Evolutionary conservation across 2,113 vertebrate genomes (phyloP), one percentile per base, ranked within the genome.

Genomic region (Pseudonaja textilis): DNA sequence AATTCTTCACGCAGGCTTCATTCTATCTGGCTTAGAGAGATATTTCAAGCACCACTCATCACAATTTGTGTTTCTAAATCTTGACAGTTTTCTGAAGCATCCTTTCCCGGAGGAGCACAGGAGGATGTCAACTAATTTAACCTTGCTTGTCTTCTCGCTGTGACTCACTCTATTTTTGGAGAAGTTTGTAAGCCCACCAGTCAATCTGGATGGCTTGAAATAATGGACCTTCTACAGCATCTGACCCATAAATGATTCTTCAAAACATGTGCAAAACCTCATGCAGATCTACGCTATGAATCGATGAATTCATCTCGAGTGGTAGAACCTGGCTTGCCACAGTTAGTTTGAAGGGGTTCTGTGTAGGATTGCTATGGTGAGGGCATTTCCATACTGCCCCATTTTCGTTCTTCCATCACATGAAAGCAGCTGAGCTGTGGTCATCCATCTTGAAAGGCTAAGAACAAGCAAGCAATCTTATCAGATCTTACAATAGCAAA

Each of bases 51-150:
- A 89, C 88, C 55, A 85, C 87, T 91, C 59, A 9, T 89, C 87
- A 89, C 64, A 89, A 91, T 93, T 93, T 89, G 88, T 90, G 87
- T 54, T 93, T 93, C 90, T 89, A 93, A 91, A 90, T 93, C 87
- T 86, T 85, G 93, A 91, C 69, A 93, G 90, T 91, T 89, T 85
- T n/a, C 90, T 91, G 93, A 93, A 91, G 55, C 64, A 93, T 91
- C 87, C 42, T 89, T 85, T 89, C 90, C 87, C 42, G 3, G 7
- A 61, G 64, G 87, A 93, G 57, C 47, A 85, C 16, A 56, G 54
- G 55, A 54, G 10, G 90, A 85, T 91, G 90, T 59, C 90, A 89
- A 85, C 87, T 85, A 91, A 91, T 93, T 93, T 89, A 93, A 93
- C 90, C 90, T 89, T 91, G 42, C 55, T 69, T 93, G 69, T 69